A percentile compares a stretch with the other conserved stretches of the same genome.
Evolutionary conservation across 2,888 invertebrate species (phyloP).

Genomic region (Napeogenes inachia): DNA sequence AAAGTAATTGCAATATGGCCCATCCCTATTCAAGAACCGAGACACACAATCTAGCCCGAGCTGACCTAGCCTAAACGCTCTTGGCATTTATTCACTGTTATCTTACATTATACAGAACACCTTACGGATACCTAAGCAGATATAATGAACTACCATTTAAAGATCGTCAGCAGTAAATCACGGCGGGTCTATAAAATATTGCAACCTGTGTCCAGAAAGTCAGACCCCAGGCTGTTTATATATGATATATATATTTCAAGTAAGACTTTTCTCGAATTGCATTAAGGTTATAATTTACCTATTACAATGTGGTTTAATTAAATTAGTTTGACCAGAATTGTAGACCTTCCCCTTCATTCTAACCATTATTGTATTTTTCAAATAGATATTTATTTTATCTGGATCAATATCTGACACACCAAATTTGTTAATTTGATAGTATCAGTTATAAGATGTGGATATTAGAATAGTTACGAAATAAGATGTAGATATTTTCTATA

Average conservation of each 20-base stretch:
- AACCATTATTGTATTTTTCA: too few species aligned
- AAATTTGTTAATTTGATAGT: too few species aligned
- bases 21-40: constrained; percentile 29
- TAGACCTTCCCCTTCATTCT: too few species aligned
- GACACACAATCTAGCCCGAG: constrained; percentile 25
- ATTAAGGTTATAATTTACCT: too few species aligned
- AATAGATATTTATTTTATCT: too few species aligned
- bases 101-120: constrained; percentile 36
- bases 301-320: too few species aligned
- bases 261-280: too few species aligned
- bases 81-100: constrained; percentile 36
- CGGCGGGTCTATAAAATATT: constrained; percentile 32
- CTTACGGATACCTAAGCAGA: constrained; percentile 36
- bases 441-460: too few species aligned
- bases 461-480: too few species aligned
- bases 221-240: background rate
- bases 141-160: constrained; percentile 37
- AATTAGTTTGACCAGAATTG: too few species aligned
- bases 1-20: constrained; percentile 4
- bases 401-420: too few species aligned
- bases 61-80: constrained; percentile 31
- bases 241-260: background rate
- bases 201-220: constrained; percentile 15
- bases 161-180: constrained; percentile 34
- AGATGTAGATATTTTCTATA: too few species aligned